Conservation (phyloP, 2,113 vertebrate genomes). For the Hypanus sabinus region DNA sequence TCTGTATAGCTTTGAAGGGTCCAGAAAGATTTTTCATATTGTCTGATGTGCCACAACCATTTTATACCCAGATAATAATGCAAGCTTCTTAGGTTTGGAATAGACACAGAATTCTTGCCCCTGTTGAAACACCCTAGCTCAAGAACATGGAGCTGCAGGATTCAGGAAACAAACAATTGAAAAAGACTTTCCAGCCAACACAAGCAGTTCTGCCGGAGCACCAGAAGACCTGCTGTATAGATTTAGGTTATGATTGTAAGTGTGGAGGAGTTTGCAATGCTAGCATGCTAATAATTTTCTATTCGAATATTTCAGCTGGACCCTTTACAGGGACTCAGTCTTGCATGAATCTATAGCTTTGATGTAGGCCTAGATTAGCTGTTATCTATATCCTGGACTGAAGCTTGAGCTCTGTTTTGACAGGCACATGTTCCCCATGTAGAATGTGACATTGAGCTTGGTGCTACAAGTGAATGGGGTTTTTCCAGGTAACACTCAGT, state of each 20-base stretch:
- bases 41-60: too few relatives aligned
- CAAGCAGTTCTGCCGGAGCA: not conserved
- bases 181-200: too few relatives aligned
- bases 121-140: not conserved
- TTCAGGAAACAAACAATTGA: not conserved
- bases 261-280: not conserved
- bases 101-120: not conserved
- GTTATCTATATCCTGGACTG: not conserved
- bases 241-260: not conserved
- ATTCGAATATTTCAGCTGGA: not conserved
- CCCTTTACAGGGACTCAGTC: not conserved
- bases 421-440: not conserved
- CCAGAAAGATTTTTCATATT: not conserved
- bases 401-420: not conserved
- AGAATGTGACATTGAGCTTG: not conserved
- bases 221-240: not conserved
- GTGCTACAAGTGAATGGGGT: not conserved
- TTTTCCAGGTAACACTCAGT: not conserved
- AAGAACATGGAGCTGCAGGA: not conserved
- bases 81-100: not conserved
- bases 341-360: not conserved
- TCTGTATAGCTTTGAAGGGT: not conserved
- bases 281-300: not conserved
- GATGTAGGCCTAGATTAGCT: not conserved
- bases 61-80: not conserved